Conservation (phyloP, 2,888 invertebrate species). For the Orthosia incerta region DNA sequence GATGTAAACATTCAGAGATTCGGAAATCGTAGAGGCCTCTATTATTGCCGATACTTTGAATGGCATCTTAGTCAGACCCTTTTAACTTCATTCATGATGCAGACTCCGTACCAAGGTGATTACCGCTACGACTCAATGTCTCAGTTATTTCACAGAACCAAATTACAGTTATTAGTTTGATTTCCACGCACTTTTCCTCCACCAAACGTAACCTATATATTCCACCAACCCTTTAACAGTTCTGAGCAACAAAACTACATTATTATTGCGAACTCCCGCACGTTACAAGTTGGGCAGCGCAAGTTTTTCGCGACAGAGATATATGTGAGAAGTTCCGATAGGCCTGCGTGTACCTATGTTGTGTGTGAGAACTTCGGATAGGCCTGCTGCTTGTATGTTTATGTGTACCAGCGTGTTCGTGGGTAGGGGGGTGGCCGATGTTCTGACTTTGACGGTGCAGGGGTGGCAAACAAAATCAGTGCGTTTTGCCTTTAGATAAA, state of each 20-base stretch:
- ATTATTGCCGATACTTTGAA: too few species aligned
- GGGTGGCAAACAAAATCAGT: slow-evolving; percentile 21
- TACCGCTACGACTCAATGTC: too few species aligned
- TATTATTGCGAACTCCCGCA: slow-evolving; percentile 40
- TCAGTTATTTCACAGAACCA: background rate
- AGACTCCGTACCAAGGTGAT: too few species aligned
- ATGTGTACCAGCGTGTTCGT: background rate
- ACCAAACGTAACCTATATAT: background rate
- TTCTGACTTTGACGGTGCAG: slow-evolving; percentile 13
- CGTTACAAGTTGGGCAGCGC: slow-evolving; percentile 23
- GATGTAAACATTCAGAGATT: too few species aligned
- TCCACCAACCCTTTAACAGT: slow-evolving; percentile 24
- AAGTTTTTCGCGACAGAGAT: slow-evolving; percentile 60
- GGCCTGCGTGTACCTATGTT: slow-evolving; percentile 2
- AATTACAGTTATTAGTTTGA: background rate
- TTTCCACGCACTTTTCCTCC: background rate
- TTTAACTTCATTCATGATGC: too few species aligned
- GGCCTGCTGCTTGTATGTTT: slow-evolving; percentile 12
- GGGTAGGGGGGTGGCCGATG: background rate
- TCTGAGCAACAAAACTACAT: slow-evolving; percentile 37
- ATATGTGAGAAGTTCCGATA: slow-evolving; percentile 48
- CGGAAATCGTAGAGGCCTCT: too few species aligned
- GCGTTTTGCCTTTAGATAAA: background rate
- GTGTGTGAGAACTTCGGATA: slow-evolving; percentile 41
- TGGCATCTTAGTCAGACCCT: too few species aligned